Percentiles rank a stretch among this genome's conserved stretches.
These are phyloP conservation scores for Clistopyga incitator DNA, from an alignment of 2,888 invertebrate species.

Conservation along the genomic window DNA sequence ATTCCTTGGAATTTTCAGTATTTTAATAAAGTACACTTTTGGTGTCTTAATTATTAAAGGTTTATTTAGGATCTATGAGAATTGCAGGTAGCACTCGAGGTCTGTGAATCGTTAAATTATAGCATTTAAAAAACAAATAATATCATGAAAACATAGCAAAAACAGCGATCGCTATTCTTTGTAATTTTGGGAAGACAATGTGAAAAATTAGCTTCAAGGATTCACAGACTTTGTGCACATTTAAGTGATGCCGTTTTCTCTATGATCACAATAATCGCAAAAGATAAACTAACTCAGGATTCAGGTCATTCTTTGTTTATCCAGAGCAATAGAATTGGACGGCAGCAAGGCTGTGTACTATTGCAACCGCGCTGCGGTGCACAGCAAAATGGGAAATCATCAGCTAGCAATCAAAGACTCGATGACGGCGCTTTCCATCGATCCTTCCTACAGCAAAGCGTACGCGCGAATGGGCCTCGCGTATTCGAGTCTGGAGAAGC, in stretches of 20 bases:
- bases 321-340: constrained; percentile 94
- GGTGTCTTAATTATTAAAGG: neutral
- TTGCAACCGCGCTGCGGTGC: constrained; percentile 98
- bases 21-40: neutral
- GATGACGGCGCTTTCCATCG: constrained; percentile 93
- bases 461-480: constrained; percentile 96
- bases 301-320: constrained; percentile 73
- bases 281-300: constrained; percentile 64
- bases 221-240: neutral
- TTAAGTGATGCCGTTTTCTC: constrained; percentile 4
- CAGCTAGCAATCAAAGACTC: constrained; percentile 95
- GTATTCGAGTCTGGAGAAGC: constrained; percentile 92
- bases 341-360: constrained; percentile 96
- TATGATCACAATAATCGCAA: constrained; percentile 63
- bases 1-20: neutral
- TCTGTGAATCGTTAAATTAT: neutral
- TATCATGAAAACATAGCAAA: neutral
- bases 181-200: neutral
- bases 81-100: neutral
- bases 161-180: neutral
- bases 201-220: neutral
- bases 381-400: constrained; percentile 94
- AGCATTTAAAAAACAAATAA: neutral
- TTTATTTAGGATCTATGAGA: neutral
- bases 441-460: constrained; percentile 97